Base-by-base conservation (phyloP, 2,888 invertebrate genomes). In the Tricholauxania praeusta region DNA sequence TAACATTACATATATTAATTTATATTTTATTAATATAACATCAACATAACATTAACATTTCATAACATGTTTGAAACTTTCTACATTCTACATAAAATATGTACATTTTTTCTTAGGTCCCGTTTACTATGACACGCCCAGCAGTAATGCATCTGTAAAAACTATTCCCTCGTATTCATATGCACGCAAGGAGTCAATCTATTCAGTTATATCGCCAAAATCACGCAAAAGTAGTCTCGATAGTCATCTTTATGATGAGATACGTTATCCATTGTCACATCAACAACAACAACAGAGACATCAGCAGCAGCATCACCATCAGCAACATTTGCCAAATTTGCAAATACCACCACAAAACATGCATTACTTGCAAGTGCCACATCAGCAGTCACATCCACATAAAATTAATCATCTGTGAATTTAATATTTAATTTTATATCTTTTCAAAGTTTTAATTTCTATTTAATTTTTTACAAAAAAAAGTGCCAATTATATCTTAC, bases 161-260 rank as follows among this genome's bases (percentile, higher is more conserved):
- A 75, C 65, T 59, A 80, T 82, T 66, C 81, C 82, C 57, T 81
- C 85, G 3, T 87, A 86, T 72, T 82, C 82, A 48, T 87, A 87
- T 74, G 85, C 86, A 12, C 80, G 86, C 48, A 87, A 86, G 72
- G 84, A 85, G 49, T 84, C 87, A 0, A 76, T 87, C 1, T 87
- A 87, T 73, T 87, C 87, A 6, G 80, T 84, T 3, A 79, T 86
- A 6, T 74, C 82, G 48, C 86, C 86, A 3, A 85, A 86, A 71
- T 85, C 85, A 0, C 82, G 86, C n/a, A 87, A 87, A 63, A 83
- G 83, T 59, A 87, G 87, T 59, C 77, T 85, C 65, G 87, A 87
- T 28, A 86, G 86, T 28, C 87, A 87, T 78, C 77, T 88, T 17
- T 88, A 84, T 67, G 85, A 83, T 75, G 87, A 87, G 78, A 87